Evolutionary conservation across 2,797 vertebrate genomes (phyloP).

Genomic region (Gymnothorax reevesii): DNA sequence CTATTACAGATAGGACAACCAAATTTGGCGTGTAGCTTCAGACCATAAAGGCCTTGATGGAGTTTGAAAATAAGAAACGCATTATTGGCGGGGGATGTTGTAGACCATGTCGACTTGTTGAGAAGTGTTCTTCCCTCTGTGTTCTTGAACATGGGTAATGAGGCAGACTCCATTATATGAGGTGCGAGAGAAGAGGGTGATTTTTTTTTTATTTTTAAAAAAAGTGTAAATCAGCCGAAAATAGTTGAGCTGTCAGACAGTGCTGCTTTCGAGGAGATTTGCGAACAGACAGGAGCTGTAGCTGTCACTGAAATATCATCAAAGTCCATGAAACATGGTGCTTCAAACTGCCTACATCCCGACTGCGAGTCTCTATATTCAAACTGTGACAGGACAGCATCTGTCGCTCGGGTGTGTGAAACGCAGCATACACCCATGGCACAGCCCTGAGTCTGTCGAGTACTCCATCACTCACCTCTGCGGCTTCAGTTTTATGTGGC

Average conservation of each 20-base stretch:
- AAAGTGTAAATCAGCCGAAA: neutral
- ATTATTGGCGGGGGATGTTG: too few relatives aligned
- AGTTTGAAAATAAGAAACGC: too few relatives aligned
- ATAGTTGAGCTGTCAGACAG: neutral
- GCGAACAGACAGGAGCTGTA: neutral
- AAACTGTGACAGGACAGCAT: neutral
- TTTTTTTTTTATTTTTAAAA: too few relatives aligned
- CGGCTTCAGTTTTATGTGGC: neutral
- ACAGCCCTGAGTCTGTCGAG: neutral
- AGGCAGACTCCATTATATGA: neutral
- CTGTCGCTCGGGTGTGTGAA: neutral
- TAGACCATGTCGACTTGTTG: too few relatives aligned
- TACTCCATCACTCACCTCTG: neutral
- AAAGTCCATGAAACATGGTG: neutral
- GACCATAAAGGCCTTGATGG: too few relatives aligned
- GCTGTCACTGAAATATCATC: neutral
- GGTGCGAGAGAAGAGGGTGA: neutral
- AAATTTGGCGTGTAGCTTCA: too few relatives aligned
- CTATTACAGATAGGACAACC: too few relatives aligned
- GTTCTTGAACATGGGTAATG: neutral
- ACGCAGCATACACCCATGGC: neutral
- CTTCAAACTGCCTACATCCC: neutral
- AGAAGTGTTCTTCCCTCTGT: neutral
- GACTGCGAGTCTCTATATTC: too few relatives aligned
- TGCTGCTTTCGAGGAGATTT: neutral